Conservation (phyloP, 2,888 invertebrate genomes). For the Limenitis camilla region DNA sequence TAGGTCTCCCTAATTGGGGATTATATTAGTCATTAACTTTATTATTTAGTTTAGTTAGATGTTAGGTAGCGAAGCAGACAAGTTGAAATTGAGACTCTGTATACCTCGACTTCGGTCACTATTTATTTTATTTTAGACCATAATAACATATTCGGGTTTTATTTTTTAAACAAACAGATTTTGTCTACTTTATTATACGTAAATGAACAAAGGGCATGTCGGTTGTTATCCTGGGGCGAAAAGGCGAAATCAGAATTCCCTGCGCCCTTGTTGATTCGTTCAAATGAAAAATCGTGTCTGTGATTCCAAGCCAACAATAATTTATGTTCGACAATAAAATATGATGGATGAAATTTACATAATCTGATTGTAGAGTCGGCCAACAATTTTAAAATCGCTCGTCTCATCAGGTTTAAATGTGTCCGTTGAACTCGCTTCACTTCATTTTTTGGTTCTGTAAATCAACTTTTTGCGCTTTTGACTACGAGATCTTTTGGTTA, state of each 20-base stretch:
- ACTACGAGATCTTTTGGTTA: no score
- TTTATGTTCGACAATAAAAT: conserved; percentile 35
- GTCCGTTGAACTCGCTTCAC: neutral
- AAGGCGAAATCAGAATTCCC: conserved; percentile 15
- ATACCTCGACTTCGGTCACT: no score
- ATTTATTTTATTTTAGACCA: neutral
- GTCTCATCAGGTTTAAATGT: conserved; percentile 9
- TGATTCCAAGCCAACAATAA: conserved; percentile 35
- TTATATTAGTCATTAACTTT: no score
- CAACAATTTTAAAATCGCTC: conserved; percentile 20
- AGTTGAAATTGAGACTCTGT: no score
- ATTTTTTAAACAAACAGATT: conserved; percentile 1
- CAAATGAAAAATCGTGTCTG: conserved; percentile 32
- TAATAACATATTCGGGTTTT: neutral
- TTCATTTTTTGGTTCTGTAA: no score
- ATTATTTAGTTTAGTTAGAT: no score
- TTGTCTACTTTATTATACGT: conserved; percentile 4
- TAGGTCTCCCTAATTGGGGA: no score
- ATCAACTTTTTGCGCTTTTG: no score
- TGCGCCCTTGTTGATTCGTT: conserved; percentile 31
- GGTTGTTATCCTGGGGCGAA: conserved; percentile 17
- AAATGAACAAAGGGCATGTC: conserved; percentile 13
- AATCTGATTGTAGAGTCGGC: conserved; percentile 18
- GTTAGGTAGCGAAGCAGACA: no score
- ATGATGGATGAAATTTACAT: conserved; percentile 30